These are phyloP conservation scores for Cinara cedri DNA, from an alignment of 2,888 invertebrate species.

Conservation along the genomic window DNA sequence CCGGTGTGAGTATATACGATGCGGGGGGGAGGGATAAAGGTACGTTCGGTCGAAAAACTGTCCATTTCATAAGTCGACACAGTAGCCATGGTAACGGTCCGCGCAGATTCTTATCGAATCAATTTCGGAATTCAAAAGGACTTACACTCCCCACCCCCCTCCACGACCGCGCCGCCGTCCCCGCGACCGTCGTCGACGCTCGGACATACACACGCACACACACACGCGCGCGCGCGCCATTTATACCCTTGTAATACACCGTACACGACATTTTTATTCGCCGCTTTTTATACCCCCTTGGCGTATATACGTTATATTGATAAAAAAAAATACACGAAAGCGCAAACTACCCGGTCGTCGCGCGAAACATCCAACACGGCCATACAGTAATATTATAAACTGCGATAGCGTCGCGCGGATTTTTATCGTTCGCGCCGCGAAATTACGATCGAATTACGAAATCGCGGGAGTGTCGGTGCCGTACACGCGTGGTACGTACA, in stretches of 20 bases:
- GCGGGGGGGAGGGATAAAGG: slow-evolving; percentile 38
- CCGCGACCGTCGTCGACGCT: slow-evolving; percentile 16
- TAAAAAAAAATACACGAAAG: neutral
- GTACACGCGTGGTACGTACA: too few relatives aligned
- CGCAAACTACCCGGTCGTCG: slow-evolving; percentile 10
- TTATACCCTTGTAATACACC: slow-evolving; percentile 53
- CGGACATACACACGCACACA: too few relatives aligned
- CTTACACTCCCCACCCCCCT: slow-evolving; percentile 13
- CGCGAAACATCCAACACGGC: neutral
- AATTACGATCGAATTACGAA: too few relatives aligned
- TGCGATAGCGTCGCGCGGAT: neutral
- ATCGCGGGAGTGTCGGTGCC: too few relatives aligned
- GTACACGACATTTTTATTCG: slow-evolving; percentile 51
- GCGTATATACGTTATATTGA: neutral
- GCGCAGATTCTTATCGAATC: slow-evolving; percentile 56
- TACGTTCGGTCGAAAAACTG: slow-evolving; percentile 56
- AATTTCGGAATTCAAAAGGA: slow-evolving; percentile 56
- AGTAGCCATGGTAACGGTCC: slow-evolving; percentile 53
- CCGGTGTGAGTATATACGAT: neutral
- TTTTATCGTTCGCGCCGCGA: neutral
- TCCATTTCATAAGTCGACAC: slow-evolving; percentile 55
- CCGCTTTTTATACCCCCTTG: slow-evolving; percentile 52
- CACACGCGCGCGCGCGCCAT: slow-evolving; percentile 51
- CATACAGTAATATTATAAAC: neutral
- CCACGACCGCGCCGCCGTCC: neutral